Evolutionary conservation across 2,113 vertebrate genomes (phyloP), one percentile per base, ranked within the genome.

Genomic region (Cyanistes caeruleus): DNA sequence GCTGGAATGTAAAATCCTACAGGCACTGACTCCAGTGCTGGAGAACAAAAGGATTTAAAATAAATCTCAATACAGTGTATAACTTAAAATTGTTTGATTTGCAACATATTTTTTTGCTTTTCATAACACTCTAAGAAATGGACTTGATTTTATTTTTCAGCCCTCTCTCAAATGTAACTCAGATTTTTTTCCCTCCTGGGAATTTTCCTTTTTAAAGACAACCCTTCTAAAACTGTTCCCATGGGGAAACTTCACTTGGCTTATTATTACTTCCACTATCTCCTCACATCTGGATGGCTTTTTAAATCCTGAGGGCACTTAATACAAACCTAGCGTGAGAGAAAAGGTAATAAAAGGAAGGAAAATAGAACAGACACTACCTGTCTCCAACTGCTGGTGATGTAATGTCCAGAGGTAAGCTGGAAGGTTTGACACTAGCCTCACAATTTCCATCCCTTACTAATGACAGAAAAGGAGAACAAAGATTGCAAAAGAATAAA

Each of bases 281-380:
- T 92, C 84, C 68, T 96, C 69, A 49, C 64, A 81, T 89, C 76
- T 93, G 68, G 18, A 56, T 85, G 68, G 46, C 25, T 65, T 94
- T 87, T 44, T 84, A 74, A 94, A 89, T 74, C 86, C 67, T 74
- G 56, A 55, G 28, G 80, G n/a, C 56, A 53, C 73, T 80, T 87
- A 49, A 62, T 65, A 37, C 30, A 77, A 90, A 76, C 13, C 24
- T 39, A 10, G 48, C 1, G 4, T 20, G 31, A 43, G 13, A 5
- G 9, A 1, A 48, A 59, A 65, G 27, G 56, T 65, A 24, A 48
- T 55, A 58, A 89, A 78, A 84, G 60, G 68, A 82, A 51, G 27
- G 7, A 41, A 58, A 87, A 59, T 24, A 65, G 63, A 86, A 63
- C 14, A 84, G 27, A 46, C 27, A 21, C 31, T 41, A 13, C 51